These are phyloP conservation scores for Ceramica pisi DNA, from an alignment of 2,888 invertebrate genomes.

Conservation along the genomic window DNA sequence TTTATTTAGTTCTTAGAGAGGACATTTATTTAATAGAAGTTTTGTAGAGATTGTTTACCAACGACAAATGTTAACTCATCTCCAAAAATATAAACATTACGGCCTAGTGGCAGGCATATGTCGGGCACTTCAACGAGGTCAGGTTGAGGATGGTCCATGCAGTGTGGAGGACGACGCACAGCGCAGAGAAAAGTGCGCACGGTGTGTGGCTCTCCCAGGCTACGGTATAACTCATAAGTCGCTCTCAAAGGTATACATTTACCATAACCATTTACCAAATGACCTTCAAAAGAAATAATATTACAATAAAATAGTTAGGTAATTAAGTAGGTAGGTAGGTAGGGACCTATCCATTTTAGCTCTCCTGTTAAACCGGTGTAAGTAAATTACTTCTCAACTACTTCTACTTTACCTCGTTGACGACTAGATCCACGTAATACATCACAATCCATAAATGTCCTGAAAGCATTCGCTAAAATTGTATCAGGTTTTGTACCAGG, in stretches of 20 bases:
- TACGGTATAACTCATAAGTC: conserved; percentile 84
- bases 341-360: neutral
- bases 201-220: conserved; percentile 87
- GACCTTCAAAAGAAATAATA: conserved; percentile 70
- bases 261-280: conserved; percentile 77
- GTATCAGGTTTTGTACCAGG: conserved; percentile 83
- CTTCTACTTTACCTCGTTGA: conserved; percentile 79
- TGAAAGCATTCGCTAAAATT: conserved; percentile 88
- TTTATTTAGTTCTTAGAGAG: neutral
- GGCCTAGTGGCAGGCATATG: conserved; percentile 73
- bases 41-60: conserved; percentile 67
- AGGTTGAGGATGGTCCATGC: conserved; percentile 66
- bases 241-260: conserved; percentile 84
- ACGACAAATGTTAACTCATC: conserved; percentile 80
- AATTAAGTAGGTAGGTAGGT: too few species aligned
- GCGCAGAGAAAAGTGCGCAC: conserved; percentile 81
- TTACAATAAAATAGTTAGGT: neutral
- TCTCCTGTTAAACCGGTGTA: neutral
- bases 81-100: conserved; percentile 80
- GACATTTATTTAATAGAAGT: neutral
- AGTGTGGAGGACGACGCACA: conserved; percentile 75
- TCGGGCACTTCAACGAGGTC: conserved; percentile 70
- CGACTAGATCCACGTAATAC: conserved; percentile 83
- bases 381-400: neutral
- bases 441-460: conserved; percentile 88